Conservation (phyloP, 1,140 invertebrate genomes). For the Saccostrea glomerata region DNA sequence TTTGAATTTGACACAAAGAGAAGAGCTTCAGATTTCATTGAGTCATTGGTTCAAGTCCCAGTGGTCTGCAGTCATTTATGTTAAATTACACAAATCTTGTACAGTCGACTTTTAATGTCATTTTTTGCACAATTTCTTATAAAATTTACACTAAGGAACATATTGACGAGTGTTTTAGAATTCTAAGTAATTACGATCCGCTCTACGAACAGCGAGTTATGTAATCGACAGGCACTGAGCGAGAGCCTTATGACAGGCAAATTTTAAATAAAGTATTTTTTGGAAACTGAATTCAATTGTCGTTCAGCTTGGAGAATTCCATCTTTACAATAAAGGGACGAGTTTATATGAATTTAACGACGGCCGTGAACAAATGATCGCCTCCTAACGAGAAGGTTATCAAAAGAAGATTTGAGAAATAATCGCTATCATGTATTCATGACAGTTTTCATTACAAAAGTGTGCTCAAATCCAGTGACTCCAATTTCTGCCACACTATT, state of each 20-base stretch:
- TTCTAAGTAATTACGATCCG: neutral
- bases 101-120: too few species aligned
- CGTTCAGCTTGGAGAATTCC: constrained; percentile 14
- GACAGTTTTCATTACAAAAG: constrained; percentile 13
- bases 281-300: constrained; percentile 18
- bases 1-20: too few species aligned
- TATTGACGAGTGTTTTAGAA: too few species aligned
- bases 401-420: neutral
- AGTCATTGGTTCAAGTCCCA: too few species aligned
- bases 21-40: too few species aligned
- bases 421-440: constrained; percentile 25
- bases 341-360: constrained; percentile 33
- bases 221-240: neutral
- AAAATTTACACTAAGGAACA: too few species aligned
- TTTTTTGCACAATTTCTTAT: too few species aligned
- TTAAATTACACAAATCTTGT: too few species aligned
- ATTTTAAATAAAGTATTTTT: neutral
- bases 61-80: too few species aligned
- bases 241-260: neutral
- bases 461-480: neutral
- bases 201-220: neutral
- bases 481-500: neutral
- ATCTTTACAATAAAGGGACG: neutral
- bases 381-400: neutral
- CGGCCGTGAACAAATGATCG: neutral